These are phyloP conservation scores for Drosophila fuyamai DNA, from an alignment of 1,140 invertebrate genomes.

Conservation along the genomic window DNA sequence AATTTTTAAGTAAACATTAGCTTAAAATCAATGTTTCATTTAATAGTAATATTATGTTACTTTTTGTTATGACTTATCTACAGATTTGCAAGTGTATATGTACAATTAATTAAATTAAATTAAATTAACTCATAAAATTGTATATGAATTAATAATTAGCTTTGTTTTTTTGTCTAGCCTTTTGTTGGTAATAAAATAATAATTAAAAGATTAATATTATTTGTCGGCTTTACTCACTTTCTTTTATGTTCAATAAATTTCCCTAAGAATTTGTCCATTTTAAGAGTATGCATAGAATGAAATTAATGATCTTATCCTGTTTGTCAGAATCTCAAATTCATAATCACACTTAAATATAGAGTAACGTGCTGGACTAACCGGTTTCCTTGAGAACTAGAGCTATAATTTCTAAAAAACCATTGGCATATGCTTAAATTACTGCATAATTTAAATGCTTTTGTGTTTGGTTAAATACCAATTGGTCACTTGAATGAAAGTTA, in stretches of 20 bases:
- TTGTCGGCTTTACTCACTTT: background rate
- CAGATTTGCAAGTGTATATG: no score
- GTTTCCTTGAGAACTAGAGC: conserved; percentile 15
- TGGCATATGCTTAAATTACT: conserved; percentile 7
- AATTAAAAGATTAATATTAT: background rate
- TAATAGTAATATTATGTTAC: background rate
- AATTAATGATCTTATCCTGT: conserved; percentile 11
- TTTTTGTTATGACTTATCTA: background rate
- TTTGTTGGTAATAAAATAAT: background rate
- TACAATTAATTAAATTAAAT: no score
- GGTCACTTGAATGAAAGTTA: no score
- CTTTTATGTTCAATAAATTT: conserved; percentile 3
- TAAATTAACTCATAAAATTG: no score
- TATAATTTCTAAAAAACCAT: conserved; percentile 17
- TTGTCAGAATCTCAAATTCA: conserved; percentile 8
- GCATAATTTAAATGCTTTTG: conserved; percentile 6
- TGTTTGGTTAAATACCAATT: background rate
- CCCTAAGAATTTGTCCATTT: conserved; percentile 7
- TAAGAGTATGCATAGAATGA: conserved; percentile 16
- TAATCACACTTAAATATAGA: conserved; percentile 33
- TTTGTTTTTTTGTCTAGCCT: no score
- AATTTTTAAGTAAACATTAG: no score
- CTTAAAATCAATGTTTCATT: no score
- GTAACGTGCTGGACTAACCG: conserved; percentile 24
- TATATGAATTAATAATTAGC: no score